These are phyloP conservation scores for Psophia crepitans DNA, from an alignment of 2,113 vertebrate genomes.

Conservation along the genomic window DNA sequence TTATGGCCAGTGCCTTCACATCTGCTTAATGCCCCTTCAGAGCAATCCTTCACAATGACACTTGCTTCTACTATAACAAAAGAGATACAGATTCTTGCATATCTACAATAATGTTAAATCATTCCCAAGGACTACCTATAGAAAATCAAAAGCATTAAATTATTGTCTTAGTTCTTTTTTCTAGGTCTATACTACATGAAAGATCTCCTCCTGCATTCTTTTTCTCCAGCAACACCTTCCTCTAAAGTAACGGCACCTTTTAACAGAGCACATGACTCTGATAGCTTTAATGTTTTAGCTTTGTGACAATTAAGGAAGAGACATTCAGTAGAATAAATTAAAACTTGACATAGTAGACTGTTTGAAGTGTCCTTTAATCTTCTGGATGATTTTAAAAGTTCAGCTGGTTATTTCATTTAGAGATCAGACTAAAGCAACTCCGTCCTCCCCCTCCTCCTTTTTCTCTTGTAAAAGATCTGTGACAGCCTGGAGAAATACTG, in stretches of 20 bases:
- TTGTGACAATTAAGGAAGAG: constrained; percentile 6
- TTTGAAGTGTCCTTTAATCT: constrained; percentile 39
- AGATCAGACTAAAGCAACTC: not conserved
- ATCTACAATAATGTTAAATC: not conserved
- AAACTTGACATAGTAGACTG: not conserved
- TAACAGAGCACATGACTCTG: not conserved
- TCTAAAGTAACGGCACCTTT: not conserved
- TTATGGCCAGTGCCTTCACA: not conserved
- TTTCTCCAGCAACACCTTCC: not conserved
- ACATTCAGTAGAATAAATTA: constrained; percentile 18
- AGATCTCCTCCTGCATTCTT: not conserved
- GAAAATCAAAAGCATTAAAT: not conserved
- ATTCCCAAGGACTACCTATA: rapidly evolving
- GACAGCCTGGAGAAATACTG: not conserved
- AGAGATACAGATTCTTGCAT: rapidly evolving
- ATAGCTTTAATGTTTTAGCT: not conserved
- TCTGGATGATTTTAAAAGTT: not conserved
- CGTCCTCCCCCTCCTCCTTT: not conserved
- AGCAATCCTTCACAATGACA: not conserved
- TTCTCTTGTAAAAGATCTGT: not conserved
- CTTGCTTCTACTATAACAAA: rapidly evolving
- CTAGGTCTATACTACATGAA: not conserved
- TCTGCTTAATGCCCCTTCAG: not conserved
- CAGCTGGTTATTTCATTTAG: not conserved
- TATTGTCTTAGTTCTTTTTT: not conserved